A percentile compares a stretch with the other conserved stretches of the same genome.
phyloP scores from a whole-genome alignment of 1,140 invertebrate species.

The Listronotus oregonensis region DNA sequence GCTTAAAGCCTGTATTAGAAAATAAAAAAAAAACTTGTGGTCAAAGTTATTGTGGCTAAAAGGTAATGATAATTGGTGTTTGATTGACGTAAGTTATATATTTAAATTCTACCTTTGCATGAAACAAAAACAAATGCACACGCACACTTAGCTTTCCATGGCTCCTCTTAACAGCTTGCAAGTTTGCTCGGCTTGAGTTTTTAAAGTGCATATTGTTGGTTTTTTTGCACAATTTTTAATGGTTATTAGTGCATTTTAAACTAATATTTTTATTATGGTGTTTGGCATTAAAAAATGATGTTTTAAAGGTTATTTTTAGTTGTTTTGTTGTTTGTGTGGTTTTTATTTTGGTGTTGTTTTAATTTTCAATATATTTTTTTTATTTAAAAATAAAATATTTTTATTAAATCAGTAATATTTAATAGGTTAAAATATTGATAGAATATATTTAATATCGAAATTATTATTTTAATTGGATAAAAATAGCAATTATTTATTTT shows the following conservation, averaged over 20 bases:
- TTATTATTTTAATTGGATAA: too few relatives aligned
- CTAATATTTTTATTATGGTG: constrained; percentile 8
- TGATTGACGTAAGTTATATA: background rate
- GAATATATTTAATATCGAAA: too few relatives aligned
- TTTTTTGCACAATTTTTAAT: background rate
- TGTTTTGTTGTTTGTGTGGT: background rate
- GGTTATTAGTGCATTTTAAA: constrained; percentile 19
- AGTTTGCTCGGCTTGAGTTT: constrained; percentile 12
- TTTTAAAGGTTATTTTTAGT: constrained; percentile 20
- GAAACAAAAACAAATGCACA: constrained; percentile 2
- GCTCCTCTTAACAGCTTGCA: constrained; percentile 13
- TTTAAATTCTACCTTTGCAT: background rate
- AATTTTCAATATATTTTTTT: too few relatives aligned
- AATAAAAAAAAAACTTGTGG: too few relatives aligned
- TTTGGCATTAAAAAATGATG: background rate
- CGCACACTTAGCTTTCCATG: background rate
- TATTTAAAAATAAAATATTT: too few relatives aligned
- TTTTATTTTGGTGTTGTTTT: background rate
- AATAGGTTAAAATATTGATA: too few relatives aligned
- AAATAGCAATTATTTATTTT: too few relatives aligned
- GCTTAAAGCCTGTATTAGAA: too few relatives aligned
- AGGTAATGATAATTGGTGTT: too few relatives aligned
- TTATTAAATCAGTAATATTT: too few relatives aligned
- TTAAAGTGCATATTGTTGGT: constrained; percentile 4
- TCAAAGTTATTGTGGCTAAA: too few relatives aligned